phyloP scores from a whole-genome alignment of 2,888 invertebrate species.

The Neoitamus cyanurus region DNA sequence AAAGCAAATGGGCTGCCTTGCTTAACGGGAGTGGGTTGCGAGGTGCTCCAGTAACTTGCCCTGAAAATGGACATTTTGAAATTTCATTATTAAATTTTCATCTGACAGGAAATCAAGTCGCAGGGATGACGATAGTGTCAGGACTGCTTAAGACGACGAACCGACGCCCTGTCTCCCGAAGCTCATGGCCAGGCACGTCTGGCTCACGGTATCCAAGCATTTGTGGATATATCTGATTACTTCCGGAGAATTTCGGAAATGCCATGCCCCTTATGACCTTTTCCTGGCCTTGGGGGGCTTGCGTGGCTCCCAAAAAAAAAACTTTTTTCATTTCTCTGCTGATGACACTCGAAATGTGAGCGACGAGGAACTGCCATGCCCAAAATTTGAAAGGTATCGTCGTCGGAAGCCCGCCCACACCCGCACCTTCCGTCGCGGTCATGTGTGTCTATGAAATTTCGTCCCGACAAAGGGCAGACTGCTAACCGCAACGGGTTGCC shows the following conservation, averaged over 20 bases:
- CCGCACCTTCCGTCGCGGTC: neutral
- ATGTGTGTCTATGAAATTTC: slow-evolving; percentile 24
- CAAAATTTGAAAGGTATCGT: slow-evolving; percentile 15
- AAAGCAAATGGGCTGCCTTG: slow-evolving; percentile 13
- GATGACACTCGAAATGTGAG: slow-evolving; percentile 35
- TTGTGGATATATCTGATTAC: slow-evolving; percentile 30
- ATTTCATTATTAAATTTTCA: slow-evolving; percentile 57
- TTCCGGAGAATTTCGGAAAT: slow-evolving; percentile 7
- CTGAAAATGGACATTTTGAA: slow-evolving; percentile 56
- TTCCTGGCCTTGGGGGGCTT: too few species aligned
- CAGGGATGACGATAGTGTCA: slow-evolving; percentile 30
- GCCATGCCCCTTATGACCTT: neutral
- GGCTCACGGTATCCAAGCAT: neutral
- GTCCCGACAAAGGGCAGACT: slow-evolving; percentile 9
- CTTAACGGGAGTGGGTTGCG: neutral
- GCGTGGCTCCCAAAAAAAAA: neutral
- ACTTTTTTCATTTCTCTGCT: slow-evolving; percentile 43
- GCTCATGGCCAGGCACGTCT: neutral
- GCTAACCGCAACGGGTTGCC: neutral
- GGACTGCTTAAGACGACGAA: neutral
- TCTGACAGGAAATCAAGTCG: slow-evolving; percentile 53
- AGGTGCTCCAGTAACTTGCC: slow-evolving; percentile 9
- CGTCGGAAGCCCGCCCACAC: neutral
- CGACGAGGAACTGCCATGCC: neutral
- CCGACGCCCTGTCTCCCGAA: neutral